Base-by-base conservation (phyloP, 2,888 invertebrate species). In the Drosophila robusta region DNA sequence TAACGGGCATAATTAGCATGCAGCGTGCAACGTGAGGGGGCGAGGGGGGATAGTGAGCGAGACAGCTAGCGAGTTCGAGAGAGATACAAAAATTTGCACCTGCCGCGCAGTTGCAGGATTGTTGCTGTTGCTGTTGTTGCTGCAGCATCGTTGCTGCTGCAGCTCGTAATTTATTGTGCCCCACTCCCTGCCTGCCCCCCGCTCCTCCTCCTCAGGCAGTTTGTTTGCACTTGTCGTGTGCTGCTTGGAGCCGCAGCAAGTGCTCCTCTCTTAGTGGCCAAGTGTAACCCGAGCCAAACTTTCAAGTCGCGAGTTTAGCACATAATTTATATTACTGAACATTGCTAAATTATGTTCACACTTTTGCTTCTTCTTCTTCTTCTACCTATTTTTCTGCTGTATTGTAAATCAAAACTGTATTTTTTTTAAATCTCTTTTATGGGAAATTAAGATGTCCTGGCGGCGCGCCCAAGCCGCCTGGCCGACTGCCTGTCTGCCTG, bases 331-430 rank as follows among this genome's bases (percentile, higher is more conserved):
- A 57, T 51, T 26, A 7, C 42, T 63, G 44, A 55, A 54, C 65
- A 58, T 70, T 76, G 58, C 55, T 65, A 73, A 85, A 79, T 82
- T 63, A 70, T 85, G 71, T 82, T 85, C 80, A 54, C 84, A 87
- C 83, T 87, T 4, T 26, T 44, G n/a, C 47, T 29, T 26, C 26
- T 22, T 45, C 22, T n/a, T 3, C 34, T 47, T 9, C 29, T 29
- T 26, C 8, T 26, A 26, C 26, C 7, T 29, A 29, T 29, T 29
- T 34, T 56, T 44, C 36, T 38, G 52, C 32, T 51, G 34, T 4
- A 64, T 72, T 69, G 81, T 87, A 87, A 83, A 81, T 83, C 87
- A 83, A 83, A 84, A 87, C 73, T 80, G 84, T 70, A 75, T 70
- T 71, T 74, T 7, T 29, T 47, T 9, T 55, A 62, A 51, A 29